These are phyloP conservation scores for Pristionchus pacificus DNA, from an alignment of 1,140 invertebrate genomes.

Conservation along the genomic window DNA sequence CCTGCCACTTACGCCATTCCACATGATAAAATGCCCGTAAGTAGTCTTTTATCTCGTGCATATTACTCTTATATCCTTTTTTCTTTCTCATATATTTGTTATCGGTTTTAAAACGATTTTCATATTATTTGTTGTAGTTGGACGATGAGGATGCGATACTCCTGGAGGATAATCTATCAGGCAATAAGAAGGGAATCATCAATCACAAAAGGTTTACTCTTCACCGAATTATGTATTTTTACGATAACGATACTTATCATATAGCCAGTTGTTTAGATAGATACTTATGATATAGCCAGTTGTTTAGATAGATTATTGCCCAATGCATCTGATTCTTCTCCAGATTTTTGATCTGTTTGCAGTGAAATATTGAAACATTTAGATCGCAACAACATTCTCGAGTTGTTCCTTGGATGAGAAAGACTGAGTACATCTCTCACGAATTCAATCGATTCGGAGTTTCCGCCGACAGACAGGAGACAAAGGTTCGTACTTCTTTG, in stretches of 20 bases:
- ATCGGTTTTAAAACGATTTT: slow-evolving; percentile 33
- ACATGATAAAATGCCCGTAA: slow-evolving; percentile 32
- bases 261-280: slow-evolving; percentile 76
- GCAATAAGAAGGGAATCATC: not conserved
- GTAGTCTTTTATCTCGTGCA: slow-evolving; percentile 32
- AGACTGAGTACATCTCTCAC: slow-evolving; percentile 97
- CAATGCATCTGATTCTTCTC: no score
- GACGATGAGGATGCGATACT: slow-evolving; percentile 86
- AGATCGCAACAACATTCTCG: slow-evolving; percentile 69
- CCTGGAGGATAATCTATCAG: slow-evolving; percentile 78
- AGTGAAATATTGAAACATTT: no score
- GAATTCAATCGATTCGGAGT: slow-evolving; percentile 94
- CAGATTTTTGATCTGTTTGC: no score
- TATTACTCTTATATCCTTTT: not conserved
- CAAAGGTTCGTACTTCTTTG: slow-evolving; percentile 84
- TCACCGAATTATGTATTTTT: not conserved
- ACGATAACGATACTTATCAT: not conserved
- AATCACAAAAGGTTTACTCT: not conserved
- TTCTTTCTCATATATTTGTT: not conserved
- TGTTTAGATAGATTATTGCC: no score
- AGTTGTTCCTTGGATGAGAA: slow-evolving; percentile 88
- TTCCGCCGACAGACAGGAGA: slow-evolving; percentile 67
- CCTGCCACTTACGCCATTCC: slow-evolving; percentile 80
- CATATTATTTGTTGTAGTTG: slow-evolving; percentile 59
- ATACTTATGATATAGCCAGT: no score